Conservation (phyloP, 2,797 vertebrate species). For the Phyllotis vaccarum region DNA sequence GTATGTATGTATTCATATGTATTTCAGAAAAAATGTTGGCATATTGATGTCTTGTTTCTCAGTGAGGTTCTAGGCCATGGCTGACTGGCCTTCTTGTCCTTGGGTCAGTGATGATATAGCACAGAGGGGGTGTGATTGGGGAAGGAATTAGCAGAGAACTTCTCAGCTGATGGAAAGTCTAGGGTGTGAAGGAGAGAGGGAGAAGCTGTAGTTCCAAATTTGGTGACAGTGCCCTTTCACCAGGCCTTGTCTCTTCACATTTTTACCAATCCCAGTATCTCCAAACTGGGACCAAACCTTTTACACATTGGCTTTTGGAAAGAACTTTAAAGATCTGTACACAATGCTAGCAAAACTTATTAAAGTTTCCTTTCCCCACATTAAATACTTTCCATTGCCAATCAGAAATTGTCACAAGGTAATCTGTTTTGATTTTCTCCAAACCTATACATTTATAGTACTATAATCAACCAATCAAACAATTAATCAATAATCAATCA, state of each 20-base stretch:
- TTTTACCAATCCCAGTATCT: not conserved
- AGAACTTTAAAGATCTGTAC: not conserved
- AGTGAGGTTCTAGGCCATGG: not conserved
- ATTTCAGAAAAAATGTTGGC: not conserved
- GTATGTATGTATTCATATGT: not conserved
- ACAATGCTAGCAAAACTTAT: not conserved
- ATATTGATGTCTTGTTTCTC: not conserved
- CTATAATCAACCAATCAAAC: not conserved
- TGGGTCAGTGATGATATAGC: not conserved
- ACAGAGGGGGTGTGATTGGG: too few relatives aligned
- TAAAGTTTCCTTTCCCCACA: not conserved
- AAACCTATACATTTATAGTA: not conserved
- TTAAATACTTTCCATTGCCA: not conserved
- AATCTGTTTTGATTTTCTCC: not conserved
- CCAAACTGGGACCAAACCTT: not conserved
- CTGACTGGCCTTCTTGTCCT: not conserved
- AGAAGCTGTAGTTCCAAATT: not conserved
- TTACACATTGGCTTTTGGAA: not conserved
- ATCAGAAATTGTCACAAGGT: not conserved
- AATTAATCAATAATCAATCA: not conserved
- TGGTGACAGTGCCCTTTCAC: not conserved
- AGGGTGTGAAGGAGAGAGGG: not conserved
- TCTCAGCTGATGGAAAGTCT: not conserved
- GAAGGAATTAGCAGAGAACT: not conserved
- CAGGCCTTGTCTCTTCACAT: not conserved